Evolutionary conservation across 1,140 invertebrate genomes (phyloP).

Genomic region (Drosophila biarmipes): DNA sequence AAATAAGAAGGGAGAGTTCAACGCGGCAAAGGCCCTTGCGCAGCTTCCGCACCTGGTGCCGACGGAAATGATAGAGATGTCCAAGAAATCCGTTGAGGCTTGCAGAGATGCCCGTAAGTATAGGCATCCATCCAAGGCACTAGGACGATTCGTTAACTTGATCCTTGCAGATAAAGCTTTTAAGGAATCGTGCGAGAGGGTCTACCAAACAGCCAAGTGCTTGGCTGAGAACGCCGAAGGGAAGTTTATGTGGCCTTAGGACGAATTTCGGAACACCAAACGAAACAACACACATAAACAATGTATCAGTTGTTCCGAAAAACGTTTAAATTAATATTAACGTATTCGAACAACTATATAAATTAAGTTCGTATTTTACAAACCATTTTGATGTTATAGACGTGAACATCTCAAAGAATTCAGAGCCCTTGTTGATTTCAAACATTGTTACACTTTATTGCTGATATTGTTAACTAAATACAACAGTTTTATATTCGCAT

Average conservation of each 20-base stretch:
- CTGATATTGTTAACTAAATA: conserved; percentile 75
- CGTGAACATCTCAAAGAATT: neutral
- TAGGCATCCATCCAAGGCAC: neutral
- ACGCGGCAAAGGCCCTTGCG: conserved; percentile 65
- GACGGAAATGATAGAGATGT: conserved; percentile 53
- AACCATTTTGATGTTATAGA: too few species aligned
- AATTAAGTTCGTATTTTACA: too few species aligned
- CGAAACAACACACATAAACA: too few species aligned
- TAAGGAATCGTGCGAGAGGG: conserved; percentile 71
- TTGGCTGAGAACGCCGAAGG: conserved; percentile 11
- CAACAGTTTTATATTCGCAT: conserved; percentile 51
- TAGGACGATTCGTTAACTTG: neutral
- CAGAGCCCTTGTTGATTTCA: conserved; percentile 22
- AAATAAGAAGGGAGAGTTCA: conserved; percentile 79
- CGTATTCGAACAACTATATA: too few species aligned
- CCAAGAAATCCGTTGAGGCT: conserved; percentile 49
- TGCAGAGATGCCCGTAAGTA: conserved; percentile 79
- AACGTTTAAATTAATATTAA: too few species aligned
- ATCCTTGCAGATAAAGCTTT: conserved; percentile 61
- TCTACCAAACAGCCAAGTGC: conserved; percentile 23
- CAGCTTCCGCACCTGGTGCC: conserved; percentile 76
- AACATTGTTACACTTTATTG: conserved; percentile 74
- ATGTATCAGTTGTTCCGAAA: too few species aligned
- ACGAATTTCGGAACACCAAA: neutral
- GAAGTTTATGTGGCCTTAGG: conserved; percentile 15